Evolutionary conservation across 2,113 vertebrate species (phyloP), one percentile per base, ranked within the genome.

Genomic region (Dasypus novemcinctus): DNA sequence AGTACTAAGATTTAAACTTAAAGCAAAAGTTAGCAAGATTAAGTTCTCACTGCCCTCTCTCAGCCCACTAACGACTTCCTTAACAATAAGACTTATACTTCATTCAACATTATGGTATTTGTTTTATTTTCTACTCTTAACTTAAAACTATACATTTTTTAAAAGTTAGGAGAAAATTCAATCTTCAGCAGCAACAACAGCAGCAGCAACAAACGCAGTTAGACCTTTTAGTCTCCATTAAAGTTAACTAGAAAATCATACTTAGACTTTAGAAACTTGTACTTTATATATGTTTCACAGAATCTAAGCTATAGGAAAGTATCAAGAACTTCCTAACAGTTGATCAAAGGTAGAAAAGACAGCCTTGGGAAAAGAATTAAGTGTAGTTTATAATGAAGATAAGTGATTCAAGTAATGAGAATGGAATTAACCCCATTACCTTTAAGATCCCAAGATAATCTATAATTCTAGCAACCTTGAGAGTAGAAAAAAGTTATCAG

Each of bases 101-200:
- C 4, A 90, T 33, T 83, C 1, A 57, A 38, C 14, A 69, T 49
- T 96, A 75, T 92, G 61, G 54, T 88, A 25, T 83, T 81, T 69
- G 11, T 64, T 94, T 29, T 59, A 88, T 84, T 90, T 90, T 92
- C 61, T 96, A 63, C 78, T 38, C 49, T 79, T 85, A 92, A 83
- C 57, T 54, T 93, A 63, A 83, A 95, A 90, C 1, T 63, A 82
- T 15, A 82, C n/a, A 90, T 74, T 69, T 69, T 84, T 66, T 88
- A 86, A 86, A 82, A 94, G 41, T 68, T 64, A 96, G 81, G n/a
- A 31, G 83, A 87, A 93, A 93, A 87, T 52, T 88, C 54, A 69
- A 25, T 81, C 25, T 80, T 92, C 52, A 80, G 57, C 25, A 97
- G 49, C 20, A 93, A 43, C 36, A 95, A 68, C 52, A 80, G 57